These are phyloP conservation scores for Piprites chloris DNA, from an alignment of 2,113 vertebrate genomes.

Conservation along the genomic window DNA sequence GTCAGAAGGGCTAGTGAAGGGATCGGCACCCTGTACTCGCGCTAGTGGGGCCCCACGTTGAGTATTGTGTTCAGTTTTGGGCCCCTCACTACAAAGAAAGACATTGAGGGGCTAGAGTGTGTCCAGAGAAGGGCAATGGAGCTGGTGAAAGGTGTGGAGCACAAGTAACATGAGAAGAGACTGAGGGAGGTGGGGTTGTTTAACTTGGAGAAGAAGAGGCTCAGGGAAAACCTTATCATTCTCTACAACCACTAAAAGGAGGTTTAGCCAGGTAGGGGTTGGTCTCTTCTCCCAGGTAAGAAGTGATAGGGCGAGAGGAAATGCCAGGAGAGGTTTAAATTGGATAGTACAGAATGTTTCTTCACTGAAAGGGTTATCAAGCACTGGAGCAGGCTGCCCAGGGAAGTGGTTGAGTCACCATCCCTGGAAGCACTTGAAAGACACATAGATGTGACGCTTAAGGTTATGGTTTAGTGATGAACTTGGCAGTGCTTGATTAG, in stretches of 20 bases:
- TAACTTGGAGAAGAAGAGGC: background rate
- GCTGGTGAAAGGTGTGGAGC: background rate
- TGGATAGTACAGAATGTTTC: background rate
- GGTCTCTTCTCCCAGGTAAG: background rate
- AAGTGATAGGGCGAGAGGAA: background rate
- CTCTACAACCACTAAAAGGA: background rate
- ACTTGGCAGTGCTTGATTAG: background rate
- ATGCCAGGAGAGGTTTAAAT: background rate
- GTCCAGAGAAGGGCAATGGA: background rate
- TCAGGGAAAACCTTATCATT: background rate
- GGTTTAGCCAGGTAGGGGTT: background rate
- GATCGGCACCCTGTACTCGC: background rate
- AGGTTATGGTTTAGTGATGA: background rate
- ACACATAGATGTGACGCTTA: background rate
- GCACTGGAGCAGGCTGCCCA: background rate
- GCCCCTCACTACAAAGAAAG: background rate
- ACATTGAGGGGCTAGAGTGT: background rate
- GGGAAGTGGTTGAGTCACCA: background rate
- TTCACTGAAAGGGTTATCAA: background rate
- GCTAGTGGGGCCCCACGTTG: background rate
- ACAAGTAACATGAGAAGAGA: background rate
- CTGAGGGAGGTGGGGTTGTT: background rate
- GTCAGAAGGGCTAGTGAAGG: background rate
- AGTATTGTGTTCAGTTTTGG: background rate
- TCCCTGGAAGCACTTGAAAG: background rate